These are phyloP conservation scores for Xenentodon cancila DNA, from an alignment of 2,797 vertebrate genomes.

Conservation along the genomic window DNA sequence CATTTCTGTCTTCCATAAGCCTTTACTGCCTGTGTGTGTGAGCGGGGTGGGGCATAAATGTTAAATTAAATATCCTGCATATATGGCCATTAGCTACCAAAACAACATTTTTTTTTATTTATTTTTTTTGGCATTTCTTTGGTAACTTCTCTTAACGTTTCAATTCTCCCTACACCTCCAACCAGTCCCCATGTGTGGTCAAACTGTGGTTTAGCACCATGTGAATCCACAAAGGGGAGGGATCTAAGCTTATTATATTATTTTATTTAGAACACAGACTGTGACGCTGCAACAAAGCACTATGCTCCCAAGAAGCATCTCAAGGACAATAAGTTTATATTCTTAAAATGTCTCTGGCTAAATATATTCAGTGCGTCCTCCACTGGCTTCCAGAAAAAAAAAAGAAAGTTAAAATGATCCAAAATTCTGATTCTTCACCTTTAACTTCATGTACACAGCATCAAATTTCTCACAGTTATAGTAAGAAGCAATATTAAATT, in stretches of 20 bases:
- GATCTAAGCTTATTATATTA: conserved; percentile 4
- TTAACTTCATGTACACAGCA: background rate
- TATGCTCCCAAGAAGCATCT: conserved; percentile 23
- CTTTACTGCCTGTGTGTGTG: background rate
- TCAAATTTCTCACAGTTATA: background rate
- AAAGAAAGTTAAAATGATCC: conserved; percentile 26
- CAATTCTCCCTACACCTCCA: conserved; percentile 16
- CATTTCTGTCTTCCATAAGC: conserved; percentile 23
- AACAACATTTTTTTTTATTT: conserved; percentile 10
- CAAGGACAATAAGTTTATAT: conserved; percentile 20
- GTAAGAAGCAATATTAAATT: background rate
- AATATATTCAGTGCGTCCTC: conserved; percentile 20
- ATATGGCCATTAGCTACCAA: conserved; percentile 11
- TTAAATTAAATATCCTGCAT: conserved; percentile 15
- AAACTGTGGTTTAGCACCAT: conserved; percentile 24
- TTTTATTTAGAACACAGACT: conserved; percentile 33
- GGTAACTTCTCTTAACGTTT: conserved; percentile 24
- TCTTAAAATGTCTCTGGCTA: conserved; percentile 24
- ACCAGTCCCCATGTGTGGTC: conserved; percentile 8
- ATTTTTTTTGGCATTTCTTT: conserved; percentile 16
- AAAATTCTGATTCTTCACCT: conserved; percentile 15
- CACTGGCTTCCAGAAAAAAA: conserved; percentile 21
- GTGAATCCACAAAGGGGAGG: conserved; percentile 18
- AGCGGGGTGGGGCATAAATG: no score
- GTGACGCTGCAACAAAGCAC: conserved; percentile 37